These are phyloP conservation scores for Camponotus floridanus DNA, from an alignment of 1,140 invertebrate genomes.

Conservation along the genomic window DNA sequence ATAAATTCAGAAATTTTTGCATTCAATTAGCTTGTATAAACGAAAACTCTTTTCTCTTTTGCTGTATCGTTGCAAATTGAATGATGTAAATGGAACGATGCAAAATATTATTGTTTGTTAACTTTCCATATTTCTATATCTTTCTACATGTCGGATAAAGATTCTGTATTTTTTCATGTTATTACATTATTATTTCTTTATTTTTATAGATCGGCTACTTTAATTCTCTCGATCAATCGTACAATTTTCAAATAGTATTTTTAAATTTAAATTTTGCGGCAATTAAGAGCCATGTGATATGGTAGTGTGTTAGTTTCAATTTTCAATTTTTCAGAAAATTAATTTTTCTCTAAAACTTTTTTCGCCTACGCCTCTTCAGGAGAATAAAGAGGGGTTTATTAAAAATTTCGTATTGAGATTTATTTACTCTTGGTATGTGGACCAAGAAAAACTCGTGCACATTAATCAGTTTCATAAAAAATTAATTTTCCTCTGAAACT, in stretches of 20 bases:
- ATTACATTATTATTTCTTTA: not conserved
- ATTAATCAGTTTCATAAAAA: no score
- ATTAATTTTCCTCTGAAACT: no score
- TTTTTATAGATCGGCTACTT: not conserved
- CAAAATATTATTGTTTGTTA: not conserved
- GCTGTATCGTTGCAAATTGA: not conserved
- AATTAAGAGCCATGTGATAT: no score
- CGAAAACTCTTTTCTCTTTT: not conserved
- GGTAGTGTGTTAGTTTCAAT: no score
- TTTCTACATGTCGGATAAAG: not conserved
- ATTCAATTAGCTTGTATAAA: not conserved
- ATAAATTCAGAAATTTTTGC: slow-evolving; percentile 39
- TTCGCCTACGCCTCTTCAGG: no score
- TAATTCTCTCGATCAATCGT: not conserved
- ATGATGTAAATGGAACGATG: not conserved
- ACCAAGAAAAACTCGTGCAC: no score
- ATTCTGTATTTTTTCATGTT: not conserved
- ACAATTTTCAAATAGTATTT: not conserved
- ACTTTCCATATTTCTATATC: not conserved
- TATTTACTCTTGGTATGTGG: no score
- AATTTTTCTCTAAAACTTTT: no score
- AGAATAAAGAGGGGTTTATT: no score
- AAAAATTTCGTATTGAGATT: no score
- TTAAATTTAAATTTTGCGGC: no score
- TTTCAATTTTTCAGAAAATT: no score